Percentiles rank a stretch among this genome's conserved stretches.
phyloP scores from a whole-genome alignment of 2,888 invertebrate genomes.

The Drosophila neotestacea region DNA sequence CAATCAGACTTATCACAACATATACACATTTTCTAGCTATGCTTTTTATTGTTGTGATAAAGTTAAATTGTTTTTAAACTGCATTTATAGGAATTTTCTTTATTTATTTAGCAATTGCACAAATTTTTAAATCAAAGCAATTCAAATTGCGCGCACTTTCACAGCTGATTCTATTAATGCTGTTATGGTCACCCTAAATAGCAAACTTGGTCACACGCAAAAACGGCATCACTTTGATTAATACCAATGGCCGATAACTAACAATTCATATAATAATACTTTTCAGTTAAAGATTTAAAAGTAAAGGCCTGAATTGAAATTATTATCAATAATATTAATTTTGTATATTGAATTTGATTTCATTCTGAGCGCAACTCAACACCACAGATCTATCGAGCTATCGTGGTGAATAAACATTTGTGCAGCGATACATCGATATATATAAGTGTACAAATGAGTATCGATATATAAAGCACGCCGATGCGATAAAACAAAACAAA shows the following conservation, averaged over 20 bases:
- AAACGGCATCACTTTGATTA: background rate
- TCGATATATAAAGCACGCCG: background rate
- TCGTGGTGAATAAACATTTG: background rate
- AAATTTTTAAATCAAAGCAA: background rate
- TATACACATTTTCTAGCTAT: no score
- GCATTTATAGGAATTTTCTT: background rate
- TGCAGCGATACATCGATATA: background rate
- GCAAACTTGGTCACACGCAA: background rate
- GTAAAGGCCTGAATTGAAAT: no score
- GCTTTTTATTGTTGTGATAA: no score
- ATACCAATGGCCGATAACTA: no score
- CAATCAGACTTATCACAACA: no score
- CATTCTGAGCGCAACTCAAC: no score
- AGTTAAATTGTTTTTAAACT: no score
- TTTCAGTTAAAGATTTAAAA: background rate
- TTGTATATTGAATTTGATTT: no score
- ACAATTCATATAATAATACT: background rate
- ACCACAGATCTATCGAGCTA: background rate
- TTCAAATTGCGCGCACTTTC: background rate
- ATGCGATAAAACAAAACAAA: slow-evolving; percentile 3
- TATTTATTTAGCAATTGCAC: background rate
- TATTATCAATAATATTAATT: no score
- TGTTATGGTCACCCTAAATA: slow-evolving; percentile 3
- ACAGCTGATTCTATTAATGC: background rate
- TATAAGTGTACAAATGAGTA: background rate